Base-by-base conservation (phyloP, 1,140 invertebrate genomes). In the Harpegnathos saltator region DNA sequence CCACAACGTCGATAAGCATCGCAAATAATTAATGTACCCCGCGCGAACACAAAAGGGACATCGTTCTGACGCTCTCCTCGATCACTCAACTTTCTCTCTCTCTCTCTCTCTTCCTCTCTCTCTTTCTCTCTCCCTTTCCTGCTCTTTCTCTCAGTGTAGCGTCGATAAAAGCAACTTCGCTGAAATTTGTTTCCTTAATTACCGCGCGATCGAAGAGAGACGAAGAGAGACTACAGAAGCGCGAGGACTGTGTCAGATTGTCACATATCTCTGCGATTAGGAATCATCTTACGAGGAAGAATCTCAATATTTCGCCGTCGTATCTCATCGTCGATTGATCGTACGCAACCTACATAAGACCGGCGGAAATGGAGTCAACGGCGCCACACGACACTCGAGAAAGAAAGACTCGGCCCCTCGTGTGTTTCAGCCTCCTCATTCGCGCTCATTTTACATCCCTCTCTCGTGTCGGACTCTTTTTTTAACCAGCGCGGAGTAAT, bases 1-100 rank as follows among this genome's bases (percentile, higher is more conserved):
- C 85, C 22, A 85, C 77, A 62, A 74, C 66, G 83, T 44, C 74
- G 91, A 92, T 91, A 92, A 88, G 83, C 82, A 92, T 92, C 90
- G 83, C 87, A 91, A 91, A 91, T 91, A 92, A 91, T 87, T 89
- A 90, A 91, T 91, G 85, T 89, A 78, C 84, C 74, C 62, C 72
- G 85, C 86, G 87, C 89, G 83, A 52, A 62, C n/a, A 48, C n/a
- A 17, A 71, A 15, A 22, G 54, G 22, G 17, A 65, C 26, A 63
- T 62, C 24, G n/a, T 26, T 15, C 15, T 44, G 14, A 12, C 26
- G 65, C 0, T 24, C 9, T 9, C 11, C 3, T 33, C 12, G 11
- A 62, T 52, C 38, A 63, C 9, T 52, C n/a, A 9, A 75, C 19
- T n/a, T n/a, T n/a, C n/a, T n/a, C n/a, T n/a, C n/a, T n/a, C n/a